These are phyloP conservation scores for Nettapus auritus DNA, from an alignment of 2,113 vertebrate genomes.

Conservation along the genomic window DNA sequence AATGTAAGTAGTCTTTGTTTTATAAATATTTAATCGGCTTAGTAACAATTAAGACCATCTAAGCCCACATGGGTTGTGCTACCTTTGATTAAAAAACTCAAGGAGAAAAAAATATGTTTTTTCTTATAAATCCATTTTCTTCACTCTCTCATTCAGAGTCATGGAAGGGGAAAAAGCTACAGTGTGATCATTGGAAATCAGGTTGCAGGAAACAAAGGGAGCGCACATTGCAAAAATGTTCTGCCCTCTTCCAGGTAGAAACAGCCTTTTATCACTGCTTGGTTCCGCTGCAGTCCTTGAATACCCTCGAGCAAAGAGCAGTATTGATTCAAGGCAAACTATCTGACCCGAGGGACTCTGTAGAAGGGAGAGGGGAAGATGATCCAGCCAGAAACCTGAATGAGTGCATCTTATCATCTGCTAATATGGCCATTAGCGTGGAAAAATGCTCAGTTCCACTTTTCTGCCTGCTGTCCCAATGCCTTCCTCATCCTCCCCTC, in stretches of 20 bases:
- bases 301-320: neutral
- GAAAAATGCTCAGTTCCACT: neutral
- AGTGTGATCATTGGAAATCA: neutral
- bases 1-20: neutral
- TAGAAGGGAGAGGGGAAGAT: neutral
- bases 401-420: neutral
- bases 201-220: neutral
- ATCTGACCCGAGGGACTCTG: neutral
- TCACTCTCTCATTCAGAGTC: neutral
- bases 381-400: neutral
- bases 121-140: neutral
- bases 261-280: neutral
- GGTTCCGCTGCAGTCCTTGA: neutral
- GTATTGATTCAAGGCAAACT: neutral
- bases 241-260: neutral
- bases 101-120: neutral
- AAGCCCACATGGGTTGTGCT: neutral
- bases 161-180: fast-evolving
- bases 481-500: neutral
- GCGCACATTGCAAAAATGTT: neutral
- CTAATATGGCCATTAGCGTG: neutral
- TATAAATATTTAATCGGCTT: conserved; percentile 21
- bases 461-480: neutral
- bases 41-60: neutral
- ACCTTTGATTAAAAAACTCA: conserved; percentile 11